Conservation (phyloP, 30 jellyfish, hydroid and myxozoan genomes). For the Hydractinia symbiolongicarpus region DNA sequence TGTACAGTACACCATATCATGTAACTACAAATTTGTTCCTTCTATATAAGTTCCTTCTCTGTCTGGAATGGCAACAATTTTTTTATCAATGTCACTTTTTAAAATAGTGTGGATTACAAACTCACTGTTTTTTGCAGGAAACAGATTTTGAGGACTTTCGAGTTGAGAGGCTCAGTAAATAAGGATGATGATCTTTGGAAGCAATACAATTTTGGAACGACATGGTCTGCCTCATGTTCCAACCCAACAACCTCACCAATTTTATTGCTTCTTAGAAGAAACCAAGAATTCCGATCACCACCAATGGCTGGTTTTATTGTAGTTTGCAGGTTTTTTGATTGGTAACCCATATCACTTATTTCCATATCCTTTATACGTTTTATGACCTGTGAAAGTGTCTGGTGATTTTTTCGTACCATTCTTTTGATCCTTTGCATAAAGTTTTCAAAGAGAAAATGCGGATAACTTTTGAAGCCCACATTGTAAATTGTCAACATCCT, state of each 20-base stretch:
- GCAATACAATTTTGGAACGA: neutral
- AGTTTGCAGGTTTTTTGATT: neutral
- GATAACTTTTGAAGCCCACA: slow-evolving; percentile 10
- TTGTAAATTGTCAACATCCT: slow-evolving; percentile 10
- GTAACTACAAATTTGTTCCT: neutral
- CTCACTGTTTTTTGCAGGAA: neutral
- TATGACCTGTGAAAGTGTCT: neutral
- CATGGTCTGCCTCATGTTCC: neutral
- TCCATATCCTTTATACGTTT: neutral
- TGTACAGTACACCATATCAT: no score
- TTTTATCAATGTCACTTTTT: neutral
- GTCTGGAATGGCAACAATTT: neutral
- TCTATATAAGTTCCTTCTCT: neutral
- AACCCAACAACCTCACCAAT: neutral
- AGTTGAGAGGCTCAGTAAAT: neutral
- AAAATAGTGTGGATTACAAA: neutral
- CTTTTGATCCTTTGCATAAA: slow-evolving; percentile 12
- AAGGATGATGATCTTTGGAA: neutral
- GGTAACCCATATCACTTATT: neutral
- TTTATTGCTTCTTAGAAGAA: slow-evolving; percentile 1
- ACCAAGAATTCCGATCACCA: neutral
- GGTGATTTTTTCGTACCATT: neutral
- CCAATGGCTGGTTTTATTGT: neutral
- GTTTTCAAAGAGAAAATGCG: slow-evolving; percentile 8
- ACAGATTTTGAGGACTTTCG: slow-evolving; percentile 11